These are phyloP conservation scores for Ispidina lecontei DNA, from an alignment of 2,797 vertebrate species.

Conservation along the genomic window DNA sequence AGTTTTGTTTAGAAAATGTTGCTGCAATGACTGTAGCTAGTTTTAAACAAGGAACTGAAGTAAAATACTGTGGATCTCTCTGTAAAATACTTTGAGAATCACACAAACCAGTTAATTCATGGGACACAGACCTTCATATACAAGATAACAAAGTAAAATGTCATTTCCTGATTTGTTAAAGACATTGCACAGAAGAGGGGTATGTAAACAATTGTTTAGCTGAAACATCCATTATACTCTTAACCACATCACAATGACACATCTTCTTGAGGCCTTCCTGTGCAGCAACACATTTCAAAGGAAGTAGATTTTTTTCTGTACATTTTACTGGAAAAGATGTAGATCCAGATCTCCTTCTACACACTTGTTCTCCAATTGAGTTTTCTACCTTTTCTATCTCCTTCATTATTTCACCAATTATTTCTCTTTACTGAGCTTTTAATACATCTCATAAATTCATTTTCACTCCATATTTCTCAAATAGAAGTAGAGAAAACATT, in stretches of 20 bases:
- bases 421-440: background rate
- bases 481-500: background rate
- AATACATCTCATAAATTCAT: background rate
- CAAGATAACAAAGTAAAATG: background rate
- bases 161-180: background rate
- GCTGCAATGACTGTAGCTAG: background rate
- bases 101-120: background rate
- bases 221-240: background rate
- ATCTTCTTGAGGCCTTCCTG: slow-evolving; percentile 24
- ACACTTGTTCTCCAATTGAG: background rate
- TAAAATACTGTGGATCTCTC: background rate
- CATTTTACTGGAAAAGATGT: background rate
- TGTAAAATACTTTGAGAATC: background rate
- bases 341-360: background rate
- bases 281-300: background rate
- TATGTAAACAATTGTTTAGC: background rate
- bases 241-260: background rate
- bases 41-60: background rate
- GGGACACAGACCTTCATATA: background rate
- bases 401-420: background rate
- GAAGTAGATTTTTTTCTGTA: background rate
- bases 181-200: background rate
- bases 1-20: slow-evolving; percentile 67
- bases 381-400: background rate
- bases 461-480: background rate